Evolutionary conservation across 2,888 invertebrate species (phyloP).

Genomic region (Idaea straminata): DNA sequence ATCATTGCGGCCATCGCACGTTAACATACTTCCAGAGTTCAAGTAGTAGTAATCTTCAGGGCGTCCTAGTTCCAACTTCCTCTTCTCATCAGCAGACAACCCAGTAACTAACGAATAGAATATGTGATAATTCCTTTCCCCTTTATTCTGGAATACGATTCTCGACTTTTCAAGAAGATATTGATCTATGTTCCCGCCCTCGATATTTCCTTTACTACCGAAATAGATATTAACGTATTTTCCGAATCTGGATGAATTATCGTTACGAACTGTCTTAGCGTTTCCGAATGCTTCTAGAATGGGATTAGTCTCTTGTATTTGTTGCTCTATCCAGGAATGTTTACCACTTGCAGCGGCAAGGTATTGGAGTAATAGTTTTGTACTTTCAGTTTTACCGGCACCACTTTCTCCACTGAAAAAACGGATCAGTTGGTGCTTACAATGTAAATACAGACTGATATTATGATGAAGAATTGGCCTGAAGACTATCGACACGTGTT

Average conservation of each 20-base stretch:
- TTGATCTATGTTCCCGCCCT: slow-evolving; percentile 96
- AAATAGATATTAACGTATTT: slow-evolving; percentile 97
- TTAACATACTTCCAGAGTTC: slow-evolving; percentile 87
- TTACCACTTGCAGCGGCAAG: slow-evolving; percentile 96
- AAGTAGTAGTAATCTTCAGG: slow-evolving; percentile 90
- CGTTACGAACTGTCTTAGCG: slow-evolving; percentile 96
- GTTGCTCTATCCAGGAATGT: slow-evolving; percentile 98
- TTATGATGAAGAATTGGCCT: not conserved
- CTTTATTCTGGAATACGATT: slow-evolving; percentile 92
- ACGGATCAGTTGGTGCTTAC: slow-evolving; percentile 3
- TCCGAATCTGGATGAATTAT: slow-evolving; percentile 97
- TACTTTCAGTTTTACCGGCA: slow-evolving; percentile 97
- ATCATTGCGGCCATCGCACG: slow-evolving; percentile 92
- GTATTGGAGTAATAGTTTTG: slow-evolving; percentile 95
- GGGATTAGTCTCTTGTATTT: slow-evolving; percentile 97
- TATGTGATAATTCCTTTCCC: slow-evolving; percentile 97
- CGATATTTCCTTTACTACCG: slow-evolving; percentile 89
- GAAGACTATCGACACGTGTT: not conserved
- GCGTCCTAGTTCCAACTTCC: slow-evolving; percentile 86
- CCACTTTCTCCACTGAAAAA: slow-evolving; percentile 93
- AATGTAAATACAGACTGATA: not conserved
- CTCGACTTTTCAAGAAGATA: slow-evolving; percentile 97
- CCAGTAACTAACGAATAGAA: slow-evolving; percentile 96
- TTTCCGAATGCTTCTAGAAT: slow-evolving; percentile 98
- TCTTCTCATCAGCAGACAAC: slow-evolving; percentile 88